phyloP scores from a whole-genome alignment of 2,797 vertebrate species.

The Manis javanica region DNA sequence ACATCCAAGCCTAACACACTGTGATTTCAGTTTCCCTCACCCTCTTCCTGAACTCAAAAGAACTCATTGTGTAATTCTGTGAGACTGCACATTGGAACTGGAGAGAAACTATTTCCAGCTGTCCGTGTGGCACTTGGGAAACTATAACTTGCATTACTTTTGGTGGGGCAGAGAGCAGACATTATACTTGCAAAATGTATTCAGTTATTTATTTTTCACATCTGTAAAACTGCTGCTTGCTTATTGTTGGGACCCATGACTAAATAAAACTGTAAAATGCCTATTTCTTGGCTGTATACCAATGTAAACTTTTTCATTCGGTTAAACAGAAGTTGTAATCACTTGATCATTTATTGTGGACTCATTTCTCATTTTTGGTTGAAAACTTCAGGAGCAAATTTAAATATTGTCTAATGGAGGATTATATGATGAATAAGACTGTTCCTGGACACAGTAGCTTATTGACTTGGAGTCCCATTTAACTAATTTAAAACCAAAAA shows the following conservation, averaged over 20 bases:
- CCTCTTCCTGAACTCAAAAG: conserved; percentile 6
- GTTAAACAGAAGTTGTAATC: neutral
- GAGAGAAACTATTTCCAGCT: neutral
- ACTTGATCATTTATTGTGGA: neutral
- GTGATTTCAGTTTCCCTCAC: neutral
- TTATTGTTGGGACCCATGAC: neutral
- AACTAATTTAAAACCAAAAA: neutral
- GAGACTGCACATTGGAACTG: neutral
- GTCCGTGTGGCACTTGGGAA: neutral
- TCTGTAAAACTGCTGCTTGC: conserved; percentile 11
- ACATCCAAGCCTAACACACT: neutral
- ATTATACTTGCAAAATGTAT: conserved; percentile 54
- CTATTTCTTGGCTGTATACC: neutral
- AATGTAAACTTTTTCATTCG: neutral
- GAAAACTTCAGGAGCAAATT: neutral
- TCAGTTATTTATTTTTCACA: conserved; percentile 57
- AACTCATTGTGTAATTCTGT: neutral
- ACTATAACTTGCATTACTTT: conserved; percentile 17
- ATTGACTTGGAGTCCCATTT: neutral
- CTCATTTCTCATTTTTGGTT: neutral
- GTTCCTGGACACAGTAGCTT: neutral
- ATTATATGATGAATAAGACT: neutral
- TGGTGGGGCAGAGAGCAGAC: conserved; percentile 41
- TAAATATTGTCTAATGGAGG: neutral
- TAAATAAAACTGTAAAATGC: neutral